phyloP scores from a whole-genome alignment of 2,797 vertebrate genomes.

The Melanotaenia parkinsoni region DNA sequence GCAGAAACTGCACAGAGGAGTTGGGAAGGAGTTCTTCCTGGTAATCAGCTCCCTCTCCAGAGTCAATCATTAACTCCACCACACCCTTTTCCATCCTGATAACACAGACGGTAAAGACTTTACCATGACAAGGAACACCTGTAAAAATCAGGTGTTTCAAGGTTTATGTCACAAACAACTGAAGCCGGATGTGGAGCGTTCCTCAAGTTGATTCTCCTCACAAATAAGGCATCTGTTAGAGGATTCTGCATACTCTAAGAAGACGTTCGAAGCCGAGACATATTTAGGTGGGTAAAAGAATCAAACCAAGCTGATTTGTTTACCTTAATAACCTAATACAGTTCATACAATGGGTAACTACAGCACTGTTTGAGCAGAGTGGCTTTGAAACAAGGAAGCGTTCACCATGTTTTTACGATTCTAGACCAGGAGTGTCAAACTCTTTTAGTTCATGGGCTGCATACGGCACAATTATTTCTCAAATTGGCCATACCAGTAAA shows the following conservation, averaged over 20 bases:
- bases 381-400: neutral
- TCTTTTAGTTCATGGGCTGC: no score
- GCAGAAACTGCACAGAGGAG: constrained; percentile 39
- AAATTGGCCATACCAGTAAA: no score
- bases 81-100: constrained; percentile 39
- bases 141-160: constrained; percentile 6
- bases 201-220: neutral
- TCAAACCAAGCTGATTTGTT: constrained; percentile 2
- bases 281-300: constrained; percentile 33
- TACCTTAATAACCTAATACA: neutral
- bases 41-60: neutral
- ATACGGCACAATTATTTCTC: no score
- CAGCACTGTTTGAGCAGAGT: neutral
- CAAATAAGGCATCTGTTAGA: neutral
- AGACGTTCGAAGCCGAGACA: neutral
- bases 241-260: neutral
- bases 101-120: constrained; percentile 33
- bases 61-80: constrained; percentile 65
- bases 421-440: no score
- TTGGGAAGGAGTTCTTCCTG: constrained; percentile 28
- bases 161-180: neutral
- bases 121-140: neutral
- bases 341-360: constrained; percentile 66
- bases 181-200: neutral
- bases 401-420: no score